phyloP scores from a whole-genome alignment of 2,797 vertebrate species.

The Myripristis murdjan region DNA sequence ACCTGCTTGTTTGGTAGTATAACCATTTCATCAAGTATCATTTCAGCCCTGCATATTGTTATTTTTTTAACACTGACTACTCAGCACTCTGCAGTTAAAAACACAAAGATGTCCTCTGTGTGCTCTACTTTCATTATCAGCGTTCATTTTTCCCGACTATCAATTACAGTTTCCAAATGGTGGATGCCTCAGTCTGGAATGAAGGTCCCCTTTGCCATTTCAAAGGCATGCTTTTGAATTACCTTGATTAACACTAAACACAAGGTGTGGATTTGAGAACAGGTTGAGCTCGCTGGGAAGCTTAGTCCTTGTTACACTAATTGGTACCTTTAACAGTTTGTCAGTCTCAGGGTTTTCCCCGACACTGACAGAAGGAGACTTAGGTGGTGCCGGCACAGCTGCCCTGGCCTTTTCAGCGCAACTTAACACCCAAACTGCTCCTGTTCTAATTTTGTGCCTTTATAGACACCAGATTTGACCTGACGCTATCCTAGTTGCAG shows the following conservation, averaged over 20 bases:
- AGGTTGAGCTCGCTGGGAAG: constrained; percentile 41
- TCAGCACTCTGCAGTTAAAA: neutral
- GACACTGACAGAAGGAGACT: constrained; percentile 52
- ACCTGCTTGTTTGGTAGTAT: no score
- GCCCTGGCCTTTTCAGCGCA: constrained; percentile 42
- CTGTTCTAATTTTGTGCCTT: constrained; percentile 54
- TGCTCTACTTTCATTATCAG: constrained; percentile 57
- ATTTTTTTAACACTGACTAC: no score
- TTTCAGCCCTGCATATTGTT: no score
- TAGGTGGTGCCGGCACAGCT: constrained; percentile 19
- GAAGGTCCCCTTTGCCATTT: constrained; percentile 47
- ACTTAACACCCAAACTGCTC: constrained; percentile 48
- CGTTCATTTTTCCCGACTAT: constrained; percentile 39
- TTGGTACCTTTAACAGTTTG: constrained; percentile 39
- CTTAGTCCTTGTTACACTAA: constrained; percentile 46
- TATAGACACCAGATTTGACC: constrained; percentile 53
- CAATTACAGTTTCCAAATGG: constrained; percentile 66
- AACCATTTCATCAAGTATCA: no score
- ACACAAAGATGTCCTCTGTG: no score
- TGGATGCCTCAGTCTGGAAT: constrained; percentile 54
- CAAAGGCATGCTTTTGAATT: constrained; percentile 61
- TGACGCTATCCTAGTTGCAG: constrained; percentile 45
- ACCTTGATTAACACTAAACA: constrained; percentile 57
- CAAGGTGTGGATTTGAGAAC: constrained; percentile 56
- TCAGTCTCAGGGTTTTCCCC: constrained; percentile 27